Conservation (phyloP, 1,140 invertebrate species). For the Zaprionus davidi region DNA sequence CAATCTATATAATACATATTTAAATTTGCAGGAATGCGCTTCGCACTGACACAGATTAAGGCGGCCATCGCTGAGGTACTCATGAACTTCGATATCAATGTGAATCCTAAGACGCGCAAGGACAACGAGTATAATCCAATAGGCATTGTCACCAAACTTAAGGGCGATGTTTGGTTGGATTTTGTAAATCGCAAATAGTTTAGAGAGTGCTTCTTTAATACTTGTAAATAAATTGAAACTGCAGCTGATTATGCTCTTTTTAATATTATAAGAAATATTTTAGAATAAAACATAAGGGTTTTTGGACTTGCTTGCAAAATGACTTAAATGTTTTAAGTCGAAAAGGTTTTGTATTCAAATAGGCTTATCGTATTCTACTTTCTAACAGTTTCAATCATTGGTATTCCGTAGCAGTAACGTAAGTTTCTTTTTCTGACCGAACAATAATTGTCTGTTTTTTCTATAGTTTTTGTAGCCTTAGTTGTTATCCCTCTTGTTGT, state of each 20-base stretch:
- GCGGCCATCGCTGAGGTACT: conserved; percentile 67
- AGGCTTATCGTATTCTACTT: too few species aligned
- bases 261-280: too few species aligned
- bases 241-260: background rate
- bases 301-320: too few species aligned
- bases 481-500: background rate
- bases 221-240: background rate
- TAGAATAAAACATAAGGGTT: too few species aligned
- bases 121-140: conserved; percentile 58
- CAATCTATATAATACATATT: background rate
- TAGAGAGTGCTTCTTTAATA: too few species aligned
- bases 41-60: conserved; percentile 70
- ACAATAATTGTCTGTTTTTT: background rate
- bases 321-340: too few species aligned
- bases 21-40: conserved; percentile 63
- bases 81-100: conserved; percentile 58
- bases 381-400: too few species aligned
- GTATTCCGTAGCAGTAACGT: too few species aligned
- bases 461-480: background rate
- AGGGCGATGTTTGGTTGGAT: conserved; percentile 60
- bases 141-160: conserved; percentile 14
- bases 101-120: conserved; percentile 68
- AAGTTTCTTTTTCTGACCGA: background rate
- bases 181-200: conserved; percentile 34
- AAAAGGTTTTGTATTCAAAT: too few species aligned